Base-by-base conservation (phyloP, 1,140 invertebrate species). In the Venturia canescens region DNA sequence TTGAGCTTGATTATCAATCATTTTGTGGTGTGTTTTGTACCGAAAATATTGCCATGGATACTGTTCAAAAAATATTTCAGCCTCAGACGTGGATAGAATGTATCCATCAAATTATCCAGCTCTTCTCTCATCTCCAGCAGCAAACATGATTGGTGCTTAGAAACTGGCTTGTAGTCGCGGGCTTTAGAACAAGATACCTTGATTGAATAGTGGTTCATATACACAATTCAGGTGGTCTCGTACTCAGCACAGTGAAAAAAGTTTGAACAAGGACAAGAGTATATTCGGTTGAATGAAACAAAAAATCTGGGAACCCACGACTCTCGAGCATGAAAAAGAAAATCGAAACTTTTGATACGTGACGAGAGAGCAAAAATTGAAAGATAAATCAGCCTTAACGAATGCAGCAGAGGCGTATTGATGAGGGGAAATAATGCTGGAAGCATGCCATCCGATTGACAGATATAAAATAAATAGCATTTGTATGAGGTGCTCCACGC, bases 101-200 rank as follows among this genome's bases (percentile, higher is more conserved):
- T 84, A 88, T 88, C 87, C 83, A 88, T 88, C 87, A 88, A 87
- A 31, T 69, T 18, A 18, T 29, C 29, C 27, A 13, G 11, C 21
- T 53, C 71, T 27, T 7, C 34, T 44, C 5, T 44, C 31, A 44
- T 71, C 18, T 29, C 67, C 9, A 83, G 78, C 77, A 82, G 76
- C 82, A 84, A 78, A 84, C 84, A 83, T 85, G 87, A 88, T 88
- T 88, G 87, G 87, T 86, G 84, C 87, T 88, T 87, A 87, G 85
- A 86, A 76, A 81, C 63, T 60, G 85, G 87, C 87, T 88, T 87
- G 86, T 86, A 86, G 74, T 85, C 27, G n/a, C 79, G 50, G 83
- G 38, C 84, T 84, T 88, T 88, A 86, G 84, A 87, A 88, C 87
- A 88, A 88, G 87, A 86, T 88, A 86, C 84, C 84, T 86, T 88